Evolutionary conservation across 2,888 invertebrate species (phyloP), one percentile per base, ranked within the genome.

Genomic region (Adineta ricciae): DNA sequence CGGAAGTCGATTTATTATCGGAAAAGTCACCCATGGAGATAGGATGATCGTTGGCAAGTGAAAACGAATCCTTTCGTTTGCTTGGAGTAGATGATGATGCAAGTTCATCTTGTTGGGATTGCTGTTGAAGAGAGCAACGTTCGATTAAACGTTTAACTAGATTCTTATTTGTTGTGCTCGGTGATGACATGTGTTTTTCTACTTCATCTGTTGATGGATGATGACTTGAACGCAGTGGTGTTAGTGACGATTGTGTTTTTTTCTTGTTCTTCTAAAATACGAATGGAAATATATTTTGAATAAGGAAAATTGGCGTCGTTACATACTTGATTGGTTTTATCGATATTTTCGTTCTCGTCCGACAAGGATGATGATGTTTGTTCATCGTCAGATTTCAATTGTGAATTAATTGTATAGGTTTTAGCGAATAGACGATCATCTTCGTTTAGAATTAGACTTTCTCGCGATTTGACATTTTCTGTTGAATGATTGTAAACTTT

Each of bases 381-480:
- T 78, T 78, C 78, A 78, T 78, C 78, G n/a, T 78, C 78, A 24
- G 78, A 41, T 78, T 41, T 38, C 14, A 78, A 41, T 41, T 78
- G 38, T n/a, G 78, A 78, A 78, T 78, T 78, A 41, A 78, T 41
- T 1, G 78, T 78, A 78, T 78, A 78, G 21, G 38, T 78, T 78
- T 78, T 78, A 78, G 78, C 78, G 41, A 78, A 78, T 78, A 41
- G 4, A 24, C 38, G 41, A 41, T 78, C 78, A n/a, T 78, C 78
- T 78, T 78, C 78, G n/a, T 78, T 41, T n/a, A 78, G 41, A 41
- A 78, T 41, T 2, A 78, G 41, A n/a, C 78, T 78, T 78, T 78
- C 78, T n/a, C 78, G 38, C n/a, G 78, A 78, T 78, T 78, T 78
- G 41, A 78, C 78, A 78, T 78, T 78, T 78, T 78, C 41, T 41